A percentile compares a stretch with the other conserved stretches of the same genome.
These are phyloP conservation scores for Drosophila sproati DNA, from an alignment of 1,140 invertebrate species.

Conservation along the genomic window DNA sequence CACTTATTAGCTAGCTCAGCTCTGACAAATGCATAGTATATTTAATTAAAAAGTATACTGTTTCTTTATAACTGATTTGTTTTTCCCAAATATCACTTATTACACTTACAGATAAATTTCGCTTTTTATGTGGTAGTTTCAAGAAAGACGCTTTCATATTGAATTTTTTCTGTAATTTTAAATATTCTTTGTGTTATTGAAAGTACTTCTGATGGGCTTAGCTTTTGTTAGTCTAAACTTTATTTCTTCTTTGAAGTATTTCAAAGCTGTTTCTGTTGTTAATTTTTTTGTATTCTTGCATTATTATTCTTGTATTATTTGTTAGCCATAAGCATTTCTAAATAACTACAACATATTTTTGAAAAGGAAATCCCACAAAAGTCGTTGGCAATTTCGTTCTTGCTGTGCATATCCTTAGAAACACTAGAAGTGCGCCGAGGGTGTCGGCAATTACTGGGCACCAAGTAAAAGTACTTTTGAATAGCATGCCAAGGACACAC, in stretches of 20 bases:
- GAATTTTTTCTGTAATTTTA: background rate
- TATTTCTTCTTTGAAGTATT: background rate
- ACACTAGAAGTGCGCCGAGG: slow-evolving; percentile 67
- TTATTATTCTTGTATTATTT: slow-evolving; percentile 6
- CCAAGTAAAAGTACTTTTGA: slow-evolving; percentile 60
- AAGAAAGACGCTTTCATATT: background rate
- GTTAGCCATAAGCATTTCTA: slow-evolving; percentile 39
- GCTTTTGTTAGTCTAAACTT: background rate
- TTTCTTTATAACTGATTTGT: too few relatives aligned
- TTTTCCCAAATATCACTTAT: too few relatives aligned
- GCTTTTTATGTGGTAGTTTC: too few relatives aligned
- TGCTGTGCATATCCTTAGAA: slow-evolving; percentile 64
- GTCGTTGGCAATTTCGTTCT: slow-evolving; percentile 56
- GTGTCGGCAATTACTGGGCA: slow-evolving; percentile 39
- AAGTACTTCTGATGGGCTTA: background rate
- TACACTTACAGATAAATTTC: too few relatives aligned
- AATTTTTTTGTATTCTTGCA: slow-evolving; percentile 13
- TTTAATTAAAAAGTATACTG: too few relatives aligned
- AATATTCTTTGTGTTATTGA: background rate
- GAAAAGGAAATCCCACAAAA: slow-evolving; percentile 58
- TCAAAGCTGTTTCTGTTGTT: slow-evolving; percentile 1
- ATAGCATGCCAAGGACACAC: slow-evolving; percentile 61
- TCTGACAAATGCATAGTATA: too few relatives aligned
- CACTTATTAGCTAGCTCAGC: too few relatives aligned
- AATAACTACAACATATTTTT: slow-evolving; percentile 37